Conservation (phyloP, 2,797 vertebrate species). For the Gephyroberyx darwinii region DNA sequence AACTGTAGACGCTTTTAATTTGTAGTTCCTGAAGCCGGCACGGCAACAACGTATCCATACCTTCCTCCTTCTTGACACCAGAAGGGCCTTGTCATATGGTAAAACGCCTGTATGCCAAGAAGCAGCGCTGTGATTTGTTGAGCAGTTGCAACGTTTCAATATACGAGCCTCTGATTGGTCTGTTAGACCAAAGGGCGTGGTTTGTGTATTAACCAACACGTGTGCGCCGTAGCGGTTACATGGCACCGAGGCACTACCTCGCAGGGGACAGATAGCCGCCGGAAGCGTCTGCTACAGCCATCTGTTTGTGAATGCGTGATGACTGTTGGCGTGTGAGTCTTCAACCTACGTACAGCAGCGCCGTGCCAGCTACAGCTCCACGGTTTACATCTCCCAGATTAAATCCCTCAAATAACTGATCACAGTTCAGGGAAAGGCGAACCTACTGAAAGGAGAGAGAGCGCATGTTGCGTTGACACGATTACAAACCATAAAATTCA, state of each 20-base stretch:
- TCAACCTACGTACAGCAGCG: too few relatives aligned
- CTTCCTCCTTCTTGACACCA: slow-evolving; percentile 62
- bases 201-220: slow-evolving; percentile 18
- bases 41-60: slow-evolving; percentile 50
- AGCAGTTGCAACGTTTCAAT: neutral
- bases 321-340: slow-evolving; percentile 2
- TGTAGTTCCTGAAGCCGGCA: slow-evolving; percentile 22
- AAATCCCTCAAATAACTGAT: neutral
- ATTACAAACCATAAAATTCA: neutral
- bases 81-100: slow-evolving; percentile 42
- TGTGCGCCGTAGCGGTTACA: slow-evolving; percentile 8
- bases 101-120: slow-evolving; percentile 42
- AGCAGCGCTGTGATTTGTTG: slow-evolving; percentile 63
- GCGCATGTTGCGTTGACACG: too few relatives aligned
- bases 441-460: too few relatives aligned
- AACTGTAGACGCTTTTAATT: slow-evolving; percentile 25
- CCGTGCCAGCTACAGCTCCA: too few relatives aligned
- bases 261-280: neutral
- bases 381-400: too few relatives aligned
- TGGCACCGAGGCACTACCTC: slow-evolving; percentile 5
- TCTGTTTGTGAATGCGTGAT: slow-evolving; percentile 55
- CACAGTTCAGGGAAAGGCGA: neutral
- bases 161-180: slow-evolving; percentile 50
- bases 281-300: slow-evolving; percentile 19
- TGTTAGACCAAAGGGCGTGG: slow-evolving; percentile 5